A percentile compares a stretch with the other conserved stretches of the same genome.
Evolutionary conservation across 2,797 vertebrate species (phyloP).

Genomic region (Emys orbicularis): DNA sequence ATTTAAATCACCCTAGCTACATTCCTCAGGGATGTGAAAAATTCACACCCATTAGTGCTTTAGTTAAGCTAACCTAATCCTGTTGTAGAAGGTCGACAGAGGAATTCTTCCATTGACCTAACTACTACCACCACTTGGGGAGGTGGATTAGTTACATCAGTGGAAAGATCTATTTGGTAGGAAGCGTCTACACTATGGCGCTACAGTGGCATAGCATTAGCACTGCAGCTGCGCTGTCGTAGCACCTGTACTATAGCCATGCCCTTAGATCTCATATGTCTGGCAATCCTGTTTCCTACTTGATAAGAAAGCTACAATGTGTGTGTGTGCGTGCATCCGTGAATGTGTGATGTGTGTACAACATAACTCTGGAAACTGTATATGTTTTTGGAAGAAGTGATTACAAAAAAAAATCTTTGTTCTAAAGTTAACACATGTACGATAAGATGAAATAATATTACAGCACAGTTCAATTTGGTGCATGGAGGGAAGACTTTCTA

Average conservation of each 20-base stretch:
- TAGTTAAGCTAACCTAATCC: not conserved
- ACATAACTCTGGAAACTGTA: not conserved
- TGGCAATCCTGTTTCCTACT: not conserved
- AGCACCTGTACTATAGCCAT: too few relatives aligned
- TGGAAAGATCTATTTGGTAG: not conserved
- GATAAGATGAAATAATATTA: not conserved
- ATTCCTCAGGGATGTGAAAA: not conserved
- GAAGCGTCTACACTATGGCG: not conserved
- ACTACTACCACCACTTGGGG: not conserved
- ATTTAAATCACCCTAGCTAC: not conserved
- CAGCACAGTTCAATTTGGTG: not conserved
- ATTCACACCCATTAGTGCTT: not conserved
- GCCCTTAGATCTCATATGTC: not conserved
- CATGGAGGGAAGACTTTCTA: accelerated
- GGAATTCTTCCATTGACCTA: not conserved
- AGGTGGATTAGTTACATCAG: not conserved
- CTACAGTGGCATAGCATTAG: not conserved
- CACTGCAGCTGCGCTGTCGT: not conserved
- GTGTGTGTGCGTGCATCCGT: too few relatives aligned
- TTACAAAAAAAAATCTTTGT: not conserved
- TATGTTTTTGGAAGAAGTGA: not conserved
- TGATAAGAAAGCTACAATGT: not conserved
- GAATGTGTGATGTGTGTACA: not conserved
- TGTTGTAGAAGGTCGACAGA: not conserved
- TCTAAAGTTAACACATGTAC: not conserved